Evolutionary conservation across 2,888 invertebrate species (phyloP).

Genomic region (Philereme transversata): DNA sequence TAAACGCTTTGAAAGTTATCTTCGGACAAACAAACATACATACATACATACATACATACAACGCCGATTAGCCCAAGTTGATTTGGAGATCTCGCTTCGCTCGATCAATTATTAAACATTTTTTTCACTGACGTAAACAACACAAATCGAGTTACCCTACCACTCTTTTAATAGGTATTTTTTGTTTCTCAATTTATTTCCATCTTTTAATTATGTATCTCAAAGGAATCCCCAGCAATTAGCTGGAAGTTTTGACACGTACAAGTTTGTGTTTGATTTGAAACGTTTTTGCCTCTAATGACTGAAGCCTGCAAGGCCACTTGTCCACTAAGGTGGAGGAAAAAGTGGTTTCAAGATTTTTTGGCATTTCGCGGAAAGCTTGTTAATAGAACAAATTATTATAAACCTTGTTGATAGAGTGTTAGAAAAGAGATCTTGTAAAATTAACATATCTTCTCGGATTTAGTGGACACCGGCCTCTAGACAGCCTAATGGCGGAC

Average conservation of each 20-base stretch:
- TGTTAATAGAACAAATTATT: too few relatives aligned
- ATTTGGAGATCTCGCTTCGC: too few relatives aligned
- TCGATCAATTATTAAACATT: too few relatives aligned
- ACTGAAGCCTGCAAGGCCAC: constrained; percentile 41
- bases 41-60: too few relatives aligned
- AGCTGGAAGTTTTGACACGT: constrained; percentile 53
- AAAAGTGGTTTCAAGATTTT: too few relatives aligned
- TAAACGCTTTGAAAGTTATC: too few relatives aligned
- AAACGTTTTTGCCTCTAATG: constrained; percentile 74
- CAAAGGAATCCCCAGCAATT: constrained; percentile 47
- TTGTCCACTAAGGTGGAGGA: constrained; percentile 9
- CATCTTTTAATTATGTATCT: constrained; percentile 55
- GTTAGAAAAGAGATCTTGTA: not conserved
- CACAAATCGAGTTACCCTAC: not conserved
- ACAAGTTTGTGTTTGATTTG: constrained; percentile 71
- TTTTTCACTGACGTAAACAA: too few relatives aligned
- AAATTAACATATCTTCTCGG: not conserved
- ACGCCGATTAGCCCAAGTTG: too few relatives aligned
- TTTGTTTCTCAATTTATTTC: constrained; percentile 19
- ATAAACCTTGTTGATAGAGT: too few relatives aligned
- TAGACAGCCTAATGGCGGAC: constrained; percentile 50
- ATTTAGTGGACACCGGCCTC: constrained; percentile 10
- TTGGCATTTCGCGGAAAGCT: too few relatives aligned
- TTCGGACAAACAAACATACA: too few relatives aligned
- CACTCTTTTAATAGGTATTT: not conserved